Evolutionary conservation across 2,113 vertebrate genomes (phyloP).

Genomic region (Cyanoderma ruficeps): DNA sequence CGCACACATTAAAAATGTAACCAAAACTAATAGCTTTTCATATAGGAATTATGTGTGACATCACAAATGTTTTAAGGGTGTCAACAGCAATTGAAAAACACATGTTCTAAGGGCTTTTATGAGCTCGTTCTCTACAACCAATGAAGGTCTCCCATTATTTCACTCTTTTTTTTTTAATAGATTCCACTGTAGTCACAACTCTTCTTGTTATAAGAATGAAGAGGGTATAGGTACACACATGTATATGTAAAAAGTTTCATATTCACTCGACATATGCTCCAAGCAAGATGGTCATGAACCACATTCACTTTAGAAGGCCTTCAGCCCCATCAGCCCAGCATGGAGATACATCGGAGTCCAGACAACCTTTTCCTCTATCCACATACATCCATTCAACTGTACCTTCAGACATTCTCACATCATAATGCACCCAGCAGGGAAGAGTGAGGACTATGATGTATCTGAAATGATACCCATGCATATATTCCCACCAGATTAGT

Average conservation of each 20-base stretch:
- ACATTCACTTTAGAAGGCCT: neutral
- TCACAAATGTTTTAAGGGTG: neutral
- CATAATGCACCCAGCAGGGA: neutral
- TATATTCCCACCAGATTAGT: neutral
- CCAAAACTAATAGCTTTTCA: neutral
- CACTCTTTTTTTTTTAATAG: neutral
- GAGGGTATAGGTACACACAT: neutral
- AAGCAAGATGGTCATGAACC: neutral
- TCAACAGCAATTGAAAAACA: neutral
- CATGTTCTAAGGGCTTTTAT: neutral
- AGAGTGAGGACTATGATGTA: neutral
- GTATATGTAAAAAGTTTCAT: neutral
- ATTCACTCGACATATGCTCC: neutral
- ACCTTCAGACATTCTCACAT: neutral
- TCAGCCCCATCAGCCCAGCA: neutral
- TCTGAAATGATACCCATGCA: neutral
- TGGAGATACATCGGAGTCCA: neutral
- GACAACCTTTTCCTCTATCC: neutral
- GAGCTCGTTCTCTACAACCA: neutral
- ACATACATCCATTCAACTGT: neutral
- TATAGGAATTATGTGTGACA: neutral
- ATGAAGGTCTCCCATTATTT: neutral
- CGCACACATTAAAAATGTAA: neutral
- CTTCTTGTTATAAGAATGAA: neutral
- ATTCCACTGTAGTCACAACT: neutral